phyloP scores from a whole-genome alignment of 2,113 vertebrate genomes.

The Trachemys scripta region DNA sequence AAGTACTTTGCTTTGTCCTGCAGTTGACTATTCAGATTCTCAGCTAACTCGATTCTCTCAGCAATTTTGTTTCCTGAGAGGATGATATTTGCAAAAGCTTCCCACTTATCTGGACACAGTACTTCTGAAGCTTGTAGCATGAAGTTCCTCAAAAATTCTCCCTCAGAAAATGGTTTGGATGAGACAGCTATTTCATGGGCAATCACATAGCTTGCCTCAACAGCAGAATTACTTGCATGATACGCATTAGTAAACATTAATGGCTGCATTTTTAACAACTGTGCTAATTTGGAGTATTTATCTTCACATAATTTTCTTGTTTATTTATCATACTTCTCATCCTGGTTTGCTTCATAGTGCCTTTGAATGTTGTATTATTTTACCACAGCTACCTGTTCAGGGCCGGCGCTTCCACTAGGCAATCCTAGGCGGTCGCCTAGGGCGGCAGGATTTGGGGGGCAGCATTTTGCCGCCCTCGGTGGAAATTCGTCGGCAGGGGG shows the following conservation, averaged over 20 bases:
- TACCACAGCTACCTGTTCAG: constrained; percentile 8
- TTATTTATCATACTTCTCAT: constrained; percentile 57
- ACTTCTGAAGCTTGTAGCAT: neutral
- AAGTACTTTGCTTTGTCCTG: neutral
- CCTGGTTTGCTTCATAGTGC: constrained; percentile 51
- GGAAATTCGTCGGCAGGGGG: no score
- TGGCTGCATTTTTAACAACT: constrained; percentile 26
- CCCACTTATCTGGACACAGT: neutral
- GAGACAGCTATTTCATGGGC: neutral
- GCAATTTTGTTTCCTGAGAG: neutral
- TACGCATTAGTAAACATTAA: neutral
- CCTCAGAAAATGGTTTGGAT: neutral
- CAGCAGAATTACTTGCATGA: constrained; percentile 47
- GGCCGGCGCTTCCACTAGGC: no score
- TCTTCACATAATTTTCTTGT: neutral
- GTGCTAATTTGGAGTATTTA: constrained; percentile 52
- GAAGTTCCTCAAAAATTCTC: neutral
- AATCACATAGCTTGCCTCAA: constrained; percentile 17
- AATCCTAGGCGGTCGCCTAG: no score
- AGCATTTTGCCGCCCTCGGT: no score
- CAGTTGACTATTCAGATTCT: neutral
- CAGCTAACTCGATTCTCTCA: neutral
- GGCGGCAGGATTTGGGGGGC: no score
- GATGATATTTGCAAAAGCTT: neutral
- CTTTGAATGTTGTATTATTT: constrained; percentile 42